Evolutionary conservation across 2,113 vertebrate species (phyloP), one percentile per base, ranked within the genome.

Genomic region (Pagrus major): DNA sequence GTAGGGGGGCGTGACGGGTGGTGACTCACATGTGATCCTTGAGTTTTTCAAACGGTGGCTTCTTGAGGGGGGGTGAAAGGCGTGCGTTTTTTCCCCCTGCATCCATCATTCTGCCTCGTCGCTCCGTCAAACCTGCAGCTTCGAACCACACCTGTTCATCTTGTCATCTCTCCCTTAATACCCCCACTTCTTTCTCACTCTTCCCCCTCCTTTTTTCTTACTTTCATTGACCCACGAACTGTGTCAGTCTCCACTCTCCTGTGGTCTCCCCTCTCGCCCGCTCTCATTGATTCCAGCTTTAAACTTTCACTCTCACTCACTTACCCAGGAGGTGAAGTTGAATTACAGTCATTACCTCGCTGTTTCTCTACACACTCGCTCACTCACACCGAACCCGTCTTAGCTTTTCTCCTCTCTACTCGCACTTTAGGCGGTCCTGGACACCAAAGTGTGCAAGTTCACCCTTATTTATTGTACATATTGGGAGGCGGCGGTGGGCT

Each of bases 321-420:
- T 84, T 84, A 65, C 59, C 46, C 39, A 27, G 76, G 33, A 68
- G 76, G 59, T 75, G 60, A 72, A 68, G 83, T 78, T 86, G 73
- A 86, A 85, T 78, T 85, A 81, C 70, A 76, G 84, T 66, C 76
- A 85, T 86, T 83, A 80, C 41, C 33, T 73, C 0, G 55, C 68
- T 54, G 44, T 63, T 73, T 78, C 71, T 64, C 51, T 16, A 56
- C 55, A 14, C 73, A 51, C 70, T 83, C 55, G 6, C 60, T 58
- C 33, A 21, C 60, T 58, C 33, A 21, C 56, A 71, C 71, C 63
- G 37, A 46, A 41, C 65, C 71, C 70, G 52, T 44, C 77, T 70
- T 27, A 18, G 54, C 61, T 60, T 66, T 39, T 27, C 47, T 55
- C 27, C 20, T 77, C 20, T 33, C 9, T 25, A 5, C 71, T 37